Evolutionary conservation across 2,113 vertebrate genomes (phyloP).

Genomic region (Meriones unguiculatus): DNA sequence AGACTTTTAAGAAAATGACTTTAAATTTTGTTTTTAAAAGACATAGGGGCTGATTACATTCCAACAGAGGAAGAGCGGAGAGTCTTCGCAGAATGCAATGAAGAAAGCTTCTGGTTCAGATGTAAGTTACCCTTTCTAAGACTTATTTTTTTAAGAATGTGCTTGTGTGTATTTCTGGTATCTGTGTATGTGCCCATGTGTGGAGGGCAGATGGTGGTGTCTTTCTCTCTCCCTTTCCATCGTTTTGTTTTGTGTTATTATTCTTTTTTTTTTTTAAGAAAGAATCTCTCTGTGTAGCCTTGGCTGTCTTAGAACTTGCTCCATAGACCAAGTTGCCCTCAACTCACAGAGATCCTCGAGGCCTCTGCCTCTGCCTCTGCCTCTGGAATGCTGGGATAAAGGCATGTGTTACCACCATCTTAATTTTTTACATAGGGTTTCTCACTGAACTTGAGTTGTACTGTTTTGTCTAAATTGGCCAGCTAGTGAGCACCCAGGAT

Average conservation of each 20-base stretch:
- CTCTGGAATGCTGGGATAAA: background rate
- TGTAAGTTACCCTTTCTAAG: constrained; percentile 87
- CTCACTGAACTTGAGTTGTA: background rate
- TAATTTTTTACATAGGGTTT: background rate
- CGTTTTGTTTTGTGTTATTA: too few species aligned
- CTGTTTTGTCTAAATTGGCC: background rate
- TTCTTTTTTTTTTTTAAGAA: background rate
- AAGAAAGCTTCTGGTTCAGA: constrained; percentile 94
- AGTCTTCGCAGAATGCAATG: constrained; percentile 92
- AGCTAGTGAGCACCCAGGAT: background rate
- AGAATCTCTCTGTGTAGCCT: background rate
- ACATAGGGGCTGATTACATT: constrained; percentile 86
- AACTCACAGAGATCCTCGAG: background rate
- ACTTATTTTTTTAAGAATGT: background rate
- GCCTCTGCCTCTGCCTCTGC: background rate
- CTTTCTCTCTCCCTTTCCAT: background rate
- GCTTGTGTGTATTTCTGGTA: background rate
- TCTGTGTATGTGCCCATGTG: background rate
- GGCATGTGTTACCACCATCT: background rate
- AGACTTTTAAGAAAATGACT: constrained; percentile 21
- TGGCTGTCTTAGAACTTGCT: background rate
- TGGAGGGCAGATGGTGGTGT: background rate
- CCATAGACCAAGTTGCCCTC: background rate
- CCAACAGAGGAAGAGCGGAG: constrained; percentile 93
- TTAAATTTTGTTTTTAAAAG: constrained; percentile 75